Conservation (phyloP, 2,888 invertebrate genomes). For the Pollenia amentaria region DNA sequence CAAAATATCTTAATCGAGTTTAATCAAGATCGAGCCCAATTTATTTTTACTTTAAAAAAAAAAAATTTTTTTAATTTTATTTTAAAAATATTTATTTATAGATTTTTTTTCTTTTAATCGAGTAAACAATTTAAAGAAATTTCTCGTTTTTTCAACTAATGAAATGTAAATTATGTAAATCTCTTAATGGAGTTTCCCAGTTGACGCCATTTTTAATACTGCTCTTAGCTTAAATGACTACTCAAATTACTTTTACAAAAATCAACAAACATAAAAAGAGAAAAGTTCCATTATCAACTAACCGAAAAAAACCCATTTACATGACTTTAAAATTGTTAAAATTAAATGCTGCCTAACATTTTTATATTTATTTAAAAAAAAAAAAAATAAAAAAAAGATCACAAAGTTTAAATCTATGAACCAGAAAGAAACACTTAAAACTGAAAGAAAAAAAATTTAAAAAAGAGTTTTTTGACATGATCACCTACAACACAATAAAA, state of each 20-base stretch:
- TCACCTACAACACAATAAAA: constrained; percentile 65
- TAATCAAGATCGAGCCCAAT: no score
- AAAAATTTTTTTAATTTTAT: not conserved
- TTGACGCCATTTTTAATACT: constrained; percentile 1
- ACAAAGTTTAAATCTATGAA: constrained; percentile 62
- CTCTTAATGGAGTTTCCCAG: not conserved
- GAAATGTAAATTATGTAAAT: not conserved
- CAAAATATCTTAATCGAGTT: no score
- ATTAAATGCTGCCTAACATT: constrained; percentile 12
- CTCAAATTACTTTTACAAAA: constrained; percentile 21
- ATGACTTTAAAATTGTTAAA: constrained; percentile 62
- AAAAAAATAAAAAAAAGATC: constrained; percentile 43
- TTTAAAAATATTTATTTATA: not conserved
- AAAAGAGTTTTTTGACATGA: constrained; percentile 58
- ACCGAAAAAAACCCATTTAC: constrained; percentile 51
- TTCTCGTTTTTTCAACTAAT: no score
- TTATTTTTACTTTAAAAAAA: no score
- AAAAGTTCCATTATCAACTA: constrained; percentile 30
- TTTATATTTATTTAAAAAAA: not conserved
- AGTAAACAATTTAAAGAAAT: no score
- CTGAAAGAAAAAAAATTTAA: not conserved
- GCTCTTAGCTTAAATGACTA: constrained; percentile 14
- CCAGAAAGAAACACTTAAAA: constrained; percentile 58
- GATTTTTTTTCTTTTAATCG: no score
- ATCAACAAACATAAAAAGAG: not conserved